phyloP scores from a whole-genome alignment of 1,140 invertebrate genomes.

The Archivesica marissinica region DNA sequence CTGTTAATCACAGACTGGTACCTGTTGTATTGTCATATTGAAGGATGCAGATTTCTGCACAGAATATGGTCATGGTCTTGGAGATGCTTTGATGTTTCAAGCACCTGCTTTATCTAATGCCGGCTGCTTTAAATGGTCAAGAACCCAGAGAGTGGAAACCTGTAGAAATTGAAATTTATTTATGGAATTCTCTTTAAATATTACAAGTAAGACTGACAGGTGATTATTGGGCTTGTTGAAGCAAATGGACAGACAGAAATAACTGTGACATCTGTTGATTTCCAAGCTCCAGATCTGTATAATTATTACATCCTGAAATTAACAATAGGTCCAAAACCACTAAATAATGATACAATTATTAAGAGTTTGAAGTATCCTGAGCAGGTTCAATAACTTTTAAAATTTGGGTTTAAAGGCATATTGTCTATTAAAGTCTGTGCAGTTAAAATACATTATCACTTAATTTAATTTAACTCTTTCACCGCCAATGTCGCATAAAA shows the following conservation, averaged over 20 bases:
- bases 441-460: too few species aligned
- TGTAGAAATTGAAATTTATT: conserved; percentile 24
- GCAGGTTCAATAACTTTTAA: too few species aligned
- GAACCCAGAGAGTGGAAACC: background rate
- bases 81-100: conserved; percentile 20
- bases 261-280: background rate
- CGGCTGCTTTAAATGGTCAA: background rate
- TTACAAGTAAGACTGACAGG: background rate
- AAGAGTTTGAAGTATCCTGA: too few species aligned
- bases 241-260: background rate
- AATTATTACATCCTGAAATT: too few species aligned
- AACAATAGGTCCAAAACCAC: too few species aligned
- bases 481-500: too few species aligned
- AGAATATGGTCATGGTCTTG: background rate
- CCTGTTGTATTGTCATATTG: conserved; percentile 33
- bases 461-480: too few species aligned
- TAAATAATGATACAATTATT: too few species aligned
- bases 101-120: conserved; percentile 11
- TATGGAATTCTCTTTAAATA: background rate
- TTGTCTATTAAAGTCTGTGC: too few species aligned
- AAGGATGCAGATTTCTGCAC: conserved; percentile 4
- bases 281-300: too few species aligned
- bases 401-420: too few species aligned
- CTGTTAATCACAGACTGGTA: conserved; percentile 50
- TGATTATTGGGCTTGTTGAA: background rate